Evolutionary conservation across 1,140 invertebrate genomes (phyloP).

Genomic region (Drosophila kikkawai): DNA sequence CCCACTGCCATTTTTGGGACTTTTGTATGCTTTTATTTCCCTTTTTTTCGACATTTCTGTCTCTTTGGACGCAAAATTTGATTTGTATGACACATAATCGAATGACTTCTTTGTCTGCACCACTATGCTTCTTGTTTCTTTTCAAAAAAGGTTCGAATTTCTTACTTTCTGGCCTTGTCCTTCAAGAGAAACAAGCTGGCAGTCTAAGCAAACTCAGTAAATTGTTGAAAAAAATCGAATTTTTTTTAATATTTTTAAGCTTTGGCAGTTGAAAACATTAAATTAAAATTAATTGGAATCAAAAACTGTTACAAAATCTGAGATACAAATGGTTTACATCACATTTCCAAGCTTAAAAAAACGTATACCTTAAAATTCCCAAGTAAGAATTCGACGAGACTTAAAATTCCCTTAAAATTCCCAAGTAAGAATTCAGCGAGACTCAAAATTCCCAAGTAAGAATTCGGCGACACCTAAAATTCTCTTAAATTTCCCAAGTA

Average conservation of each 20-base stretch:
- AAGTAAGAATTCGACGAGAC: too few relatives aligned
- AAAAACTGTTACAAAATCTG: not conserved
- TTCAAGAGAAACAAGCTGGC: not conserved
- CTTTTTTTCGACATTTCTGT: not conserved
- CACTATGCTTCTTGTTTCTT: not conserved
- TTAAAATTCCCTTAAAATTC: too few relatives aligned
- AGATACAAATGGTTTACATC: not conserved
- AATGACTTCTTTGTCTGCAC: slow-evolving; percentile 19
- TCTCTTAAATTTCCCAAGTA: too few relatives aligned
- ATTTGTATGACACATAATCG: slow-evolving; percentile 44
- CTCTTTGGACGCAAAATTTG: slow-evolving; percentile 25
- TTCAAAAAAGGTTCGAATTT: not conserved
- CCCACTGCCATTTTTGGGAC: slow-evolving; percentile 14
- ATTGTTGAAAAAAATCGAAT: not conserved
- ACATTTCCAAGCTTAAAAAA: not conserved
- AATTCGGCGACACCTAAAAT: too few relatives aligned
- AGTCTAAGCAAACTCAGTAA: not conserved
- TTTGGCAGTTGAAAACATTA: not conserved
- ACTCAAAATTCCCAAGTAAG: too few relatives aligned
- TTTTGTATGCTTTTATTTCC: slow-evolving; percentile 28
- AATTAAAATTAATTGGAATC: too few relatives aligned
- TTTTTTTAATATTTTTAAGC: not conserved
- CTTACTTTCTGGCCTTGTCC: not conserved
- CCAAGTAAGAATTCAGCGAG: too few relatives aligned
- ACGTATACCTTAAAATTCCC: too few relatives aligned